Base-by-base conservation (phyloP, 2,797 vertebrate species). In the Rhabdomys pumilio region DNA sequence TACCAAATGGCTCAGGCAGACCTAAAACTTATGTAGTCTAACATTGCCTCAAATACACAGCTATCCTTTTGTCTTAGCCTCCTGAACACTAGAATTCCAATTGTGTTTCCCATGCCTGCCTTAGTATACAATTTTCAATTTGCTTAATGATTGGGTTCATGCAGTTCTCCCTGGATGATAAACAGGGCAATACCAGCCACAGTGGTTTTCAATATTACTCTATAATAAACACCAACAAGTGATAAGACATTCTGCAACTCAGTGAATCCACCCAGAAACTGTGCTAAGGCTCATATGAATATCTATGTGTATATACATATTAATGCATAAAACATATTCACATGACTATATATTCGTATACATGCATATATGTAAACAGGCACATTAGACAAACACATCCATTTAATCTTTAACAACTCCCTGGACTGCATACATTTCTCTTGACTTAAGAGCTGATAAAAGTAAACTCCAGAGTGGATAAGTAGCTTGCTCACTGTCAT, bases 221-320 rank as follows among this genome's bases (percentile, higher is more conserved):
- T 91, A 11, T 63, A 83, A 95, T 65, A 90, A 96, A 93, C 47
- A 73, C 12, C 44, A 83, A 44, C 1, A 86, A 87, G 15, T 57
- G 53, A 11, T 44, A 69, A 73, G 24, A 53, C 6, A 77, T 12
- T 87, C 59, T 63, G 14, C 59, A 86, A 86, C 87, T 7, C 59
- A 41, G 6, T 61, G 67, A 61, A 22, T 44, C 75, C 13, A 7
- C 57, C 8, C 38, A 85, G 41, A 53, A 90, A 63, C 11, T 50
- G 59, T 88, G 90, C 31, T 82, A 79, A 82, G 79, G 50, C 15
- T 89, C 3, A 41, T 34, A 65, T 47, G n/a, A 87, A 50, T 63
- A 63, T 61, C 20, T 88, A 47, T 17, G 26, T 61, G 10, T 6
- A 44, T 24, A 19, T 3, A 53, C 19, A 75, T 1, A n/a, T 7